These are phyloP conservation scores for Pomatorhinus ruficollis DNA, from an alignment of 2,113 vertebrate species.

Conservation along the genomic window DNA sequence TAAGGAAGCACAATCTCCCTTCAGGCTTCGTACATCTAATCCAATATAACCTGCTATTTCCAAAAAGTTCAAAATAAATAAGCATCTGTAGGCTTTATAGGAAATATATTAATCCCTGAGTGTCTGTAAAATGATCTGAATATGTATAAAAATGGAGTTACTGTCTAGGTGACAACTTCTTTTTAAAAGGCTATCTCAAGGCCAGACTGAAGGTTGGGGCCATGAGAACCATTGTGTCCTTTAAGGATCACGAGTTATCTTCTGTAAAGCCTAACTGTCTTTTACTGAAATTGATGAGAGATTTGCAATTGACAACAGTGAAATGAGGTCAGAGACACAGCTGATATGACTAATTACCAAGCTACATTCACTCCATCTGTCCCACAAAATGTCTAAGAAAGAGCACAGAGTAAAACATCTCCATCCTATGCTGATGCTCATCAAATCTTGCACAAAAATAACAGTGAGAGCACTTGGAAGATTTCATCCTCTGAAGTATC, in stretches of 20 bases:
- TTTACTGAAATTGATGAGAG: not conserved
- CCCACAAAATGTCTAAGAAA: not conserved
- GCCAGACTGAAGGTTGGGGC: not conserved
- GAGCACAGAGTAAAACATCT: not conserved
- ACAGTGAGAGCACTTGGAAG: not conserved
- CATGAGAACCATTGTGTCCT: not conserved
- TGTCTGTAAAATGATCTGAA: not conserved
- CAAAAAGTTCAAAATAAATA: not conserved
- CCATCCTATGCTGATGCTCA: not conserved
- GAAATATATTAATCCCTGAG: not conserved
- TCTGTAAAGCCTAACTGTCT: not conserved
- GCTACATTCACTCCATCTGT: conserved; percentile 5
- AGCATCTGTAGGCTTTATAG: not conserved
- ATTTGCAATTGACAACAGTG: not conserved
- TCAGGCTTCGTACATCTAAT: not conserved
- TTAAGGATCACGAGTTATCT: not conserved
- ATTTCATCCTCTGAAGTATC: not conserved
- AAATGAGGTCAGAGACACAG: not conserved
- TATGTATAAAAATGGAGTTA: not conserved
- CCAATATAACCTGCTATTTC: not conserved
- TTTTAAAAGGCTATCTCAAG: not conserved
- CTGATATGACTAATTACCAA: conserved; percentile 22
- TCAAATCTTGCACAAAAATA: not conserved
- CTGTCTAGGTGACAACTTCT: not conserved
- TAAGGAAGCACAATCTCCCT: not conserved